Percentiles rank a stretch among this genome's conserved stretches.
Evolutionary conservation across 2,113 vertebrate species (phyloP).

Genomic region (Syngnathus typhle): DNA sequence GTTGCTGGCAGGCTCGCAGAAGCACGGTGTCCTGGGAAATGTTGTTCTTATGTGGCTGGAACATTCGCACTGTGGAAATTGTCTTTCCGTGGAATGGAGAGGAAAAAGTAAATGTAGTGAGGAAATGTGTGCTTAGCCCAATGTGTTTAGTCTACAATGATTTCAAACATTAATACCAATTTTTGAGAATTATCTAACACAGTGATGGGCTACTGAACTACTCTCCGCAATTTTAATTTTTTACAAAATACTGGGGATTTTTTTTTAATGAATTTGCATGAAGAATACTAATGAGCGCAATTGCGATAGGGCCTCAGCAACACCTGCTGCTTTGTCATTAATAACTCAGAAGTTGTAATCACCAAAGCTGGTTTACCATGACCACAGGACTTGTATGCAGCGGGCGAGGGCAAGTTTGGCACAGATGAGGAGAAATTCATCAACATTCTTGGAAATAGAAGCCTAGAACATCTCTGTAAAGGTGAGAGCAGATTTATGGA

Average conservation of each 20-base stretch:
- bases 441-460: slow-evolving; percentile 87
- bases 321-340: neutral
- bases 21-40: slow-evolving; percentile 2
- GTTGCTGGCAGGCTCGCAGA: neutral
- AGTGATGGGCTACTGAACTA: no score
- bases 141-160: neutral
- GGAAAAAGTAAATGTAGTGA: neutral
- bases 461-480: slow-evolving; percentile 77
- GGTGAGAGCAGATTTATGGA: slow-evolving; percentile 38
- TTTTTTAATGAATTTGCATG: no score
- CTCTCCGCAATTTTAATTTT: no score
- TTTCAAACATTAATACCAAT: no score
- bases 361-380: neutral
- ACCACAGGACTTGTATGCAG: slow-evolving; percentile 81
- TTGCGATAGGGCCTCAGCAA: neutral
- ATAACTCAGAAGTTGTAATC: neutral
- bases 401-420: slow-evolving; percentile 87
- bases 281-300: neutral
- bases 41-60: neutral
- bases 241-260: no score
- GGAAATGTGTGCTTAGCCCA: neutral
- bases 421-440: slow-evolving; percentile 94
- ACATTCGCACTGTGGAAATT: neutral
- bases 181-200: no score
- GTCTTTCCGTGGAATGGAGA: neutral